These are phyloP conservation scores for Hypolimnas misippus DNA, from an alignment of 2,888 invertebrate species.

Conservation along the genomic window DNA sequence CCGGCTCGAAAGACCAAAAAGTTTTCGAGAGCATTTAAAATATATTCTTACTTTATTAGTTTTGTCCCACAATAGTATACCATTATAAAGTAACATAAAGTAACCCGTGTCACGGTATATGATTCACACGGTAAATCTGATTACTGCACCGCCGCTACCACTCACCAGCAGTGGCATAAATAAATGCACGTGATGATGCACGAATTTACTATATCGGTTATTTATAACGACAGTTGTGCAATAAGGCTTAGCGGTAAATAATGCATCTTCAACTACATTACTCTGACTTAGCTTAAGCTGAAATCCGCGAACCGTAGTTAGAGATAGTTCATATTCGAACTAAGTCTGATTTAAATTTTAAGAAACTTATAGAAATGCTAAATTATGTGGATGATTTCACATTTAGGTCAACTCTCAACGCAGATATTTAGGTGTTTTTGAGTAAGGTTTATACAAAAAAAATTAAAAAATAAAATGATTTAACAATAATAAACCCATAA, in stretches of 20 bases:
- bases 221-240: constrained; percentile 32
- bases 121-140: constrained; percentile 68
- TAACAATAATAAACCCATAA: neutral
- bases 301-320: constrained; percentile 13
- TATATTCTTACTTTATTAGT: constrained; percentile 4
- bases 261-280: constrained; percentile 34
- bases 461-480: no score
- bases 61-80: constrained; percentile 11
- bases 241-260: constrained; percentile 38
- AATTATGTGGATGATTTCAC: neutral
- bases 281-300: constrained; percentile 21
- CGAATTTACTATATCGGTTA: constrained; percentile 54
- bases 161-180: constrained; percentile 70
- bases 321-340: constrained; percentile 4
- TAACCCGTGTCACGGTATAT: constrained; percentile 24
- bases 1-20: neutral
- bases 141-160: constrained; percentile 67
- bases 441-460: no score
- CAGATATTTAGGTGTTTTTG: no score
- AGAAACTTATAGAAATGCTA: neutral
- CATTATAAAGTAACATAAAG: constrained; percentile 14
- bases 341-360: neutral
- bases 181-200: constrained; percentile 68
- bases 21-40: neutral
- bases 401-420: neutral